phyloP scores from a whole-genome alignment of 2,888 invertebrate genomes.

The Cinara cedri region DNA sequence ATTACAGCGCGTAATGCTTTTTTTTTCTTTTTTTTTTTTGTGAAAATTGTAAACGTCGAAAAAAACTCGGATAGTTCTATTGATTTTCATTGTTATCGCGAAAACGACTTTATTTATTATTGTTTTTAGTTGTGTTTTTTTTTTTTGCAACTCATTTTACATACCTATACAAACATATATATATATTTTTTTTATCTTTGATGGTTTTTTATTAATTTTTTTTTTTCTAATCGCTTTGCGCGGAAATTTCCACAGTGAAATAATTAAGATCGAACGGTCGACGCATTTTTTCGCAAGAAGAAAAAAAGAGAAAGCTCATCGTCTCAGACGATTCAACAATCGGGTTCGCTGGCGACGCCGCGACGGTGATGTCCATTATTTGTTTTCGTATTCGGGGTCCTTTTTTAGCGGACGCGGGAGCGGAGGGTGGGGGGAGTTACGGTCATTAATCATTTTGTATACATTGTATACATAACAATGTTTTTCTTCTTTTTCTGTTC shows the following conservation, averaged over 20 bases:
- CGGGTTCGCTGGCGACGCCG: conserved; percentile 1
- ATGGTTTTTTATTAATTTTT: too few relatives aligned
- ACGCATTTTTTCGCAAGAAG: background rate
- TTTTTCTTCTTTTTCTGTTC: background rate
- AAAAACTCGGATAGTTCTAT: too few relatives aligned
- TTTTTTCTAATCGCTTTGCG: background rate
- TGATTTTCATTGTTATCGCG: too few relatives aligned
- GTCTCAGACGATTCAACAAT: conserved; percentile 24
- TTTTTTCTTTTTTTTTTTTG: too few relatives aligned
- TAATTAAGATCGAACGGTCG: conserved; percentile 3
- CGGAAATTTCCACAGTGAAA: conserved; percentile 1
- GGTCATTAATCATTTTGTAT: conserved; percentile 41
- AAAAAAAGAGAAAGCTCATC: background rate
- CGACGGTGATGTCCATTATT: conserved; percentile 3
- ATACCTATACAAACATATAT: too few relatives aligned
- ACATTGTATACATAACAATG: conserved; percentile 27
- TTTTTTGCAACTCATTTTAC: background rate
- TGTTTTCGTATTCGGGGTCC: conserved; percentile 29
- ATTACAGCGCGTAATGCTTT: too few relatives aligned
- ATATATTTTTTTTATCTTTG: too few relatives aligned
- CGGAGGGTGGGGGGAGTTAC: background rate
- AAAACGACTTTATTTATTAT: too few relatives aligned
- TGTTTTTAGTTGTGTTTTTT: background rate
- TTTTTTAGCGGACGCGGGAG: too few relatives aligned
- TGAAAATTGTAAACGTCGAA: too few relatives aligned